Base-by-base conservation (phyloP, 2,113 vertebrate genomes). In the Oreochromis aureus region DNA sequence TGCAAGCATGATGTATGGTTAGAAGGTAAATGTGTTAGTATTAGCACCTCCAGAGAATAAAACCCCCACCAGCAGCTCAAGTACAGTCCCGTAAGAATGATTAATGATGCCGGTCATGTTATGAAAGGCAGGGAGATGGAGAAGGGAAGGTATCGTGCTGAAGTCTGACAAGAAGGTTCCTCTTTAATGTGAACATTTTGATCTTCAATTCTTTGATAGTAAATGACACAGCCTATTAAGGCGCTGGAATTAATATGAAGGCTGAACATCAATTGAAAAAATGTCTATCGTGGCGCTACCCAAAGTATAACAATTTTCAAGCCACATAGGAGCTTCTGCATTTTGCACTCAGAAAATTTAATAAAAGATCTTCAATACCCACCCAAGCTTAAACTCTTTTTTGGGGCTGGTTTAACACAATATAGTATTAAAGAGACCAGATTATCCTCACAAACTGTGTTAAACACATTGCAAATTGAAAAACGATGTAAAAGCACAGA, bases 71-170 rank as follows among this genome's bases (percentile, higher is more conserved):
- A 88, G 89, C 91, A 81, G 92, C 86, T 90, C 82, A 71, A 83
- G 53, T 81, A 82, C 51, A 55, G 82, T 54, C 66, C 82, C 54
- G 41, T 83, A 69, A 87, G 89, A 91, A 91, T 93, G 95, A 95
- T 94, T 89, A 94, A 95, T 93, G 94, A 93, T 81, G 89, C 80
- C 19, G 80, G 82, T 93, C 46, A 16, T 53, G 83, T 89, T 92
- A 61, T 87, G 87, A 93, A 87, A 89, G 86, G 82, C 59, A 71
- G 51, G 61, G 32, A 79, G 86, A 87, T 5, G 12, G 83, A 86
- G 84, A 83, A 59, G 76, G 90, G 89, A 79, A 61, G 85, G 79
- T 9, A 76, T 90, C 81, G 78, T 7, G 84, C 90, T 88, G 84
- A 56, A 71, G 87, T 80, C 90, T 59, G 88, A 93, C 86, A 83